Evolutionary conservation across 2,797 vertebrate genomes (phyloP), one percentile per base, ranked within the genome.

Genomic region (Antrozous pallidus): DNA sequence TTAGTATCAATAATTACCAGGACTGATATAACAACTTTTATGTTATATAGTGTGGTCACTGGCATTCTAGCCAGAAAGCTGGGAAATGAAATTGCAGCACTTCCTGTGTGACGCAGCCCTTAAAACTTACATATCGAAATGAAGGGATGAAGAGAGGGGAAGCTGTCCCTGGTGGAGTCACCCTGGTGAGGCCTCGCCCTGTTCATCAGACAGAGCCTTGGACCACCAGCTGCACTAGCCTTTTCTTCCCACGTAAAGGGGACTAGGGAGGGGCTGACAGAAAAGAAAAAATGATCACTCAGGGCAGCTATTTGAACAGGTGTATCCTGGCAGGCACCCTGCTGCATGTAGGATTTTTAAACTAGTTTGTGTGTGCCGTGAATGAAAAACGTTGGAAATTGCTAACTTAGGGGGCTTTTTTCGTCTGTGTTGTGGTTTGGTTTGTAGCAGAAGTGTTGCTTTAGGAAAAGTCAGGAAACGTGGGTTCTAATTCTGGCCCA

Each of bases 1-100:
- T 96, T 85, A 95, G 93, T 12, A 3, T 74, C 91, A 18, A 18
- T 91, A 17, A 49, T 96, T 86, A 70, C 31, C 78, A 40, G 26
- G 45, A 42, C 22, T 65, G 54, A 70, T 42, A 69, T 67, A 36
- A 89, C 73, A 16, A 89, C 49, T 75, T 79, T 87, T 85, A 54
- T 70, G 26, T 45, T 24, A 26, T 31, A 28, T 61, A 80, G 61
- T 71, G 45, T 89, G 58, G 38, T 47, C 67, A 71, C 24, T 6
- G 38, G 33, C 84, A 54, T 69, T 92, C 61, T 67, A 83, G 65
- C 31, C 56, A 63, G 56, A 86, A 86, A 33, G 14, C 20, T 79
- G 61, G 9, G 61, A 77, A 92, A 92, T 71, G 47, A 31, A 79
- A 26, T 36, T 69, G 22, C 22, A 63, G 22, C 63, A 17, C 26